Conservation (phyloP, 2,113 vertebrate species). For the Urocitellus parryii region DNA sequence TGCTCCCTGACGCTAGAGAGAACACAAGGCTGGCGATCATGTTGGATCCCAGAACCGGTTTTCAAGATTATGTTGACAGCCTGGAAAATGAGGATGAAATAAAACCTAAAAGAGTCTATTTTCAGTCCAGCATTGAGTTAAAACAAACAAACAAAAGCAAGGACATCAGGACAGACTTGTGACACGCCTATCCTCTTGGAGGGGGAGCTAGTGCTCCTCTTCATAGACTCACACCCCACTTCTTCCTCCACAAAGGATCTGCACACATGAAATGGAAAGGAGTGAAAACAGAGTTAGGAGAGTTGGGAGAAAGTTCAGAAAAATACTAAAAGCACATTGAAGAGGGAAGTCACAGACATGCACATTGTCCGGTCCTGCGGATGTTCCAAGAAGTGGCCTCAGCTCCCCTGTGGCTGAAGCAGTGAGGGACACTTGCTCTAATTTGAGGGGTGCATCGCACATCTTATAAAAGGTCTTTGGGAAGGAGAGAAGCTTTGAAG, state of each 20-base stretch:
- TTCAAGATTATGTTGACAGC: neutral
- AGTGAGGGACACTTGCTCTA: slow-evolving; percentile 21
- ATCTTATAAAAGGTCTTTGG: neutral
- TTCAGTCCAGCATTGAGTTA: neutral
- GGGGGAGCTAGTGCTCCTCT: neutral
- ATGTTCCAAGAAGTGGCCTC: neutral
- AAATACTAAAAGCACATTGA: neutral
- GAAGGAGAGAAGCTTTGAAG: too few species aligned
- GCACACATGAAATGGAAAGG: neutral
- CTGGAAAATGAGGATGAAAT: neutral
- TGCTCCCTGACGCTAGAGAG: neutral
- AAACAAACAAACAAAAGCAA: neutral
- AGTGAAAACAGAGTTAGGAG: neutral
- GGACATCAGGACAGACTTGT: neutral
- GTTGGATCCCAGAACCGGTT: neutral
- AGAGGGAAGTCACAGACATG: neutral
- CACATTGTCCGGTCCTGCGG: too few species aligned
- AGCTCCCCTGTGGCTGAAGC: neutral
- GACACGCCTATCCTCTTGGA: neutral
- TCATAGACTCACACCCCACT: neutral
- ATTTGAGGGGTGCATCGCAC: neutral
- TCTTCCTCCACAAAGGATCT: slow-evolving; percentile 11
- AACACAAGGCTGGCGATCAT: neutral
- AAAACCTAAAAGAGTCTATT: neutral
- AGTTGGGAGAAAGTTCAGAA: neutral